Base-by-base conservation (phyloP, 2,888 invertebrate species). In the Chrysolina haemoptera region DNA sequence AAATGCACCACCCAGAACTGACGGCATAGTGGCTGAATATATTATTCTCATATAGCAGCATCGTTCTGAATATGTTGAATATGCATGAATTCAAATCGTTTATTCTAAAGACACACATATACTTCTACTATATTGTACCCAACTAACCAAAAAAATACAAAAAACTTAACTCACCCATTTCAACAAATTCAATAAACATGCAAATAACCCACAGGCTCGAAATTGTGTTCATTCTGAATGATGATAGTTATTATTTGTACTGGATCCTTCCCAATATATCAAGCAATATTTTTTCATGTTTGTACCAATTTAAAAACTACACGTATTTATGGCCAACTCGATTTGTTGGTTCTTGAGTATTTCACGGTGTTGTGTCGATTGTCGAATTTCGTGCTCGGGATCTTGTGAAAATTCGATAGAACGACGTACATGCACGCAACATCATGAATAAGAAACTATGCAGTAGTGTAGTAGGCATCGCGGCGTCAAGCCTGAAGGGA, bases 261-360 rank as follows among this genome's bases (percentile, higher is more conserved):
- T 35, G 59, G n/a, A 59, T 18, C 18, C 18, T 53, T 20, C 53
- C 53, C 53, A 18, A 53, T 20, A 20, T 11, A 10, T 53, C 53
- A 11, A 20, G 20, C 53, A 20, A 22, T 53, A 53, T 53, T 53
- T 53, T 53, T 53, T 53, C 53, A 53, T 53, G 53, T 20, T 53
- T 53, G 53, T 18, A 53, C 10, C 53, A 53, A 53, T 53, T 27
- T 35, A 59, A 59, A 59, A n/a, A 27, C 8, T 35, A 27, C 35
- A 59, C 59, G 27, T 59, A 59, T 59, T 59, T 59, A 59, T 59
- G 35, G 27, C 59, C 59, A 14, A 22, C 35, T 59, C 59, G n/a
- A n/a, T 20, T 53, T 53, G 53, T 53, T 53, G 53, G 11, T 53
- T 10, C 11, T 53, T 2, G 53, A 18, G 16, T 22, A 53, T 53